These are phyloP conservation scores for Amphibalanus amphitrite DNA, from an alignment of 1,140 invertebrate species.

Conservation along the genomic window DNA sequence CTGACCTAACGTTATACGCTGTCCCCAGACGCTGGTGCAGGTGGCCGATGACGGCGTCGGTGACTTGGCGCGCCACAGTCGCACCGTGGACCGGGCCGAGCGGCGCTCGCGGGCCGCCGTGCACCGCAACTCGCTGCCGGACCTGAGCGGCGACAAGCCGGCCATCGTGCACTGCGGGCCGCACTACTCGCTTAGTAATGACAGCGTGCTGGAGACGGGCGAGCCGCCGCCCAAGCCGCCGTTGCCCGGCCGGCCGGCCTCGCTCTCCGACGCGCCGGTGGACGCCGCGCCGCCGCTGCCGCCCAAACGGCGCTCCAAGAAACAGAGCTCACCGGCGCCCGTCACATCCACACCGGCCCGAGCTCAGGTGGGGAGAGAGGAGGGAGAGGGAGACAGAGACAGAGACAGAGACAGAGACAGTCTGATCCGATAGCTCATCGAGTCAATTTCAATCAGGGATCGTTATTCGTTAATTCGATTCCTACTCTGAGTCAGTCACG, in stretches of 20 bases:
- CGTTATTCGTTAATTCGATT: too few relatives aligned
- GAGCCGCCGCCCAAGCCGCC: conserved; percentile 70
- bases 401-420: too few relatives aligned
- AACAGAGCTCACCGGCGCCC: conserved; percentile 18
- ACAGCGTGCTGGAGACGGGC: conserved; percentile 7
- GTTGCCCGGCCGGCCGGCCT: conserved; percentile 45
- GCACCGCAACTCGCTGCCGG: conserved; percentile 49
- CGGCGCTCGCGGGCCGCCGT: conserved; percentile 18
- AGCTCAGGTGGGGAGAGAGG: background rate
- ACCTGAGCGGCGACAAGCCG: conserved; percentile 35
- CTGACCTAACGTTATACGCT: too few relatives aligned
- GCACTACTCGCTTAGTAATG: background rate
- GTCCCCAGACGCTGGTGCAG: background rate
- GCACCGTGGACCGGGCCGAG: background rate
- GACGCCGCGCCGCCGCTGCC: conserved; percentile 44
- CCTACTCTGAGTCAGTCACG: too few relatives aligned
- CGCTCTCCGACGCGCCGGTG: conserved; percentile 20
- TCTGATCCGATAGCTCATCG: too few relatives aligned
- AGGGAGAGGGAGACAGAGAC: too few relatives aligned
- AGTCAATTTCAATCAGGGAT: too few relatives aligned
- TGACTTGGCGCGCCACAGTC: background rate
- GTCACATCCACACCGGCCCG: background rate
- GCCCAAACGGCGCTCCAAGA: conserved; percentile 44
- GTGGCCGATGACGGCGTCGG: background rate
- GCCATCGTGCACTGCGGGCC: background rate